phyloP scores from a whole-genome alignment of 2,888 invertebrate species.

The Octonoba sinensis region DNA sequence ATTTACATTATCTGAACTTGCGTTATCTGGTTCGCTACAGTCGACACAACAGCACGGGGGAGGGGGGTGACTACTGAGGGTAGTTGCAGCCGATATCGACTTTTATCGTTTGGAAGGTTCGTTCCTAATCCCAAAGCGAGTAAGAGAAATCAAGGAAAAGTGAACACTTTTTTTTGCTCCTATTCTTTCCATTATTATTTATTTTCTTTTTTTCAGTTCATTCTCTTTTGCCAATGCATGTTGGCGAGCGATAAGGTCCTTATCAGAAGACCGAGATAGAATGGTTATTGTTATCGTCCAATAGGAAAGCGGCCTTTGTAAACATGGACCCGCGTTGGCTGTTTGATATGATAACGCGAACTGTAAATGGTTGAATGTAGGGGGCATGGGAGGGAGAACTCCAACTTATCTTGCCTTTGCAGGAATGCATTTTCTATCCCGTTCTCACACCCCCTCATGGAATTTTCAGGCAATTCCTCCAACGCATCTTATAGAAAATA shows the following conservation, averaged over 20 bases:
- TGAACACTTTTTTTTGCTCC: conserved; percentile 37
- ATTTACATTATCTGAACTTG: conserved; percentile 57
- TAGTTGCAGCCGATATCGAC: conserved; percentile 50
- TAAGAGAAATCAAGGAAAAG: conserved; percentile 35
- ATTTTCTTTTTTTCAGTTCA: conserved; percentile 20
- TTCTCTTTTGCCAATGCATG: conserved; percentile 54
- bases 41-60: conserved; percentile 16
- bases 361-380: conserved; percentile 38
- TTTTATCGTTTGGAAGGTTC: conserved; percentile 54
- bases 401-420: conserved; percentile 53
- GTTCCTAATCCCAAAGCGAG: conserved; percentile 48
- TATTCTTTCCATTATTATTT: conserved; percentile 23
- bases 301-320: conserved; percentile 60
- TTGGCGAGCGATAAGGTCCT: conserved; percentile 53
- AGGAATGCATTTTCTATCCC: conserved; percentile 54
- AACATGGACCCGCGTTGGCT: conserved; percentile 47
- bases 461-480: conserved; percentile 1
- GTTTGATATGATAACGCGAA: conserved; percentile 62
- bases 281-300: conserved; percentile 64
- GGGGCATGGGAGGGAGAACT: conserved; percentile 40
- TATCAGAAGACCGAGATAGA: conserved; percentile 53
- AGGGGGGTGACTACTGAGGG: neutral
- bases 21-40: conserved; percentile 55
- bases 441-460: conserved; percentile 9
- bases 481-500: neutral